Percentiles rank a stretch among this genome's conserved stretches.
These are phyloP conservation scores for Xiphophorus maculatus DNA, from an alignment of 2,113 vertebrate species.

Conservation along the genomic window DNA sequence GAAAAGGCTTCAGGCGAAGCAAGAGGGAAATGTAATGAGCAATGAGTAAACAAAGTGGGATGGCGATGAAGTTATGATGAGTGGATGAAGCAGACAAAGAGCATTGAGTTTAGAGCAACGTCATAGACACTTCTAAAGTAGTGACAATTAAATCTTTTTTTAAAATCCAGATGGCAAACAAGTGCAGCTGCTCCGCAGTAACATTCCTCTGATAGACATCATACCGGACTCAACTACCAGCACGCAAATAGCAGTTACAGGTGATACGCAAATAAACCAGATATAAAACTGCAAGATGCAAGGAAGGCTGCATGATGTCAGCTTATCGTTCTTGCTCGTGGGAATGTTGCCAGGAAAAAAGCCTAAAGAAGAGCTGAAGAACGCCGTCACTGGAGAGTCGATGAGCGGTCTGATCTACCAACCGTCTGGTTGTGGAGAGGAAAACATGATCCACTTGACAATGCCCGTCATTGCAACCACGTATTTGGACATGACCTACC, in stretches of 20 bases:
- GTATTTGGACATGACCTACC: constrained; percentile 77
- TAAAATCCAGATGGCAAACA: constrained; percentile 55
- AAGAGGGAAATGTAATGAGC: too few species aligned
- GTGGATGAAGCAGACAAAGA: too few species aligned
- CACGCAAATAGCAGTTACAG: constrained; percentile 77
- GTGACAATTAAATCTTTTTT: too few species aligned
- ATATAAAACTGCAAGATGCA: too few species aligned
- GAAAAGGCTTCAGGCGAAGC: too few species aligned
- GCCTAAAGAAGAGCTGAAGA: constrained; percentile 38
- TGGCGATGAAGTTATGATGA: too few species aligned
- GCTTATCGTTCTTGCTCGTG: neutral
- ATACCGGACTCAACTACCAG: constrained; percentile 63
- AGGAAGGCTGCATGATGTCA: neutral
- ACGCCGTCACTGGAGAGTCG: constrained; percentile 63
- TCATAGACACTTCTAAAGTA: too few species aligned
- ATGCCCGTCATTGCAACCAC: constrained; percentile 68
- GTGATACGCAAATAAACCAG: constrained; percentile 34
- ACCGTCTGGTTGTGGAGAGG: constrained; percentile 73
- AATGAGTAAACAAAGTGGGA: too few species aligned
- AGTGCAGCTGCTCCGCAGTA: constrained; percentile 42
- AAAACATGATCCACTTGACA: constrained; percentile 76
- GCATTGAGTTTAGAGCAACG: too few species aligned
- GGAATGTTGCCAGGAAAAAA: constrained; percentile 28
- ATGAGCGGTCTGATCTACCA: constrained; percentile 51
- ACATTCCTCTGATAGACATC: constrained; percentile 37